Percentiles rank a stretch among this genome's conserved stretches.
Conservation (phyloP, 2,888 invertebrate genomes). For the Gastracanthus pulcherrimus region DNA sequence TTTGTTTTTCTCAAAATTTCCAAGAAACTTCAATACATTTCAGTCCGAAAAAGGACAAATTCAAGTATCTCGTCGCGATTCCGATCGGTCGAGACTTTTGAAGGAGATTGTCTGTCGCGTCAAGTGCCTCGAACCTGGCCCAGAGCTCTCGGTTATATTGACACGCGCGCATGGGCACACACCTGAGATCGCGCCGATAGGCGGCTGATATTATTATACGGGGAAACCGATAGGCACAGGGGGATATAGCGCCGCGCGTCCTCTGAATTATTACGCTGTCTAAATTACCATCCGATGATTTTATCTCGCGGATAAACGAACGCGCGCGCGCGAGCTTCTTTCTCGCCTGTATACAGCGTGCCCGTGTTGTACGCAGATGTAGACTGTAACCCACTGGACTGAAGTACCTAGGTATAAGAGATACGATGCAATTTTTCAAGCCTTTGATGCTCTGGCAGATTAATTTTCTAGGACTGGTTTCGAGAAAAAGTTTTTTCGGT, state of each 20-base stretch:
- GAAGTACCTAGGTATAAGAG: no score
- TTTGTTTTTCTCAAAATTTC: no score
- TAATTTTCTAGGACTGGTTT: constrained; percentile 29
- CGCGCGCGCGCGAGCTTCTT: neutral
- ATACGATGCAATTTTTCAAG: constrained; percentile 14
- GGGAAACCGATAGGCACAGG: neutral
- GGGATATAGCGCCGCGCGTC: neutral
- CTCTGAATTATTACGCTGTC: constrained; percentile 35
- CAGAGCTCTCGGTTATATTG: constrained; percentile 8
- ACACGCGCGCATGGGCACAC: neutral
- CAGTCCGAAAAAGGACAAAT: neutral
- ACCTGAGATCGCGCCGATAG: neutral
- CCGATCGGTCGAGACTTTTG: neutral
- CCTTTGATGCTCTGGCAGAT: neutral
- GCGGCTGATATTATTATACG: neutral
- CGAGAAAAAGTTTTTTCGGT: neutral
- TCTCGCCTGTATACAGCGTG: neutral
- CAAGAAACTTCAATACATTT: no score
- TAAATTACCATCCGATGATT: constrained; percentile 49
- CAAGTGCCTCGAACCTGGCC: constrained; percentile 10
- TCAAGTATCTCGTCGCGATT: neutral
- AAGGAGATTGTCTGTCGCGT: neutral
- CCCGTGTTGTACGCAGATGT: neutral
- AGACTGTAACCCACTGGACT: constrained; percentile 6
- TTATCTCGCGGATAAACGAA: constrained; percentile 21